phyloP scores from a whole-genome alignment of 2,888 invertebrate genomes.

The Macrophya annulata region DNA sequence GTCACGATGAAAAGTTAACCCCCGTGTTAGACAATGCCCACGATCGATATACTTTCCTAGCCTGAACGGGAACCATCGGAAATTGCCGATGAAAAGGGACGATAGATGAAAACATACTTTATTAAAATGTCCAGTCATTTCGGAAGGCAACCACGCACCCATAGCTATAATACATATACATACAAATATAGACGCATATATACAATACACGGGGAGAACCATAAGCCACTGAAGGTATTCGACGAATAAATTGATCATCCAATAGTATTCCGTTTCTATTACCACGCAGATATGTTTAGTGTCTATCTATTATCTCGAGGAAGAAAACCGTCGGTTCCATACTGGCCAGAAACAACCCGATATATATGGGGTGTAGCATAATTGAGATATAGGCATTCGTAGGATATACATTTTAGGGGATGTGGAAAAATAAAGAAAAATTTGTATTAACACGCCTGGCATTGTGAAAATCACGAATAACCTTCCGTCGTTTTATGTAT shows the following conservation, averaged over 20 bases:
- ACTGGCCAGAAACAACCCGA: background rate
- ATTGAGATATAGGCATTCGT: slow-evolving; percentile 35
- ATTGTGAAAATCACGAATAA: slow-evolving; percentile 28
- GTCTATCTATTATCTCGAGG: background rate
- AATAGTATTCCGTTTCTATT: slow-evolving; percentile 30
- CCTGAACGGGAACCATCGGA: slow-evolving; percentile 75
- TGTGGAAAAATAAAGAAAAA: too few relatives aligned
- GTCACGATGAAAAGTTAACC: slow-evolving; percentile 74
- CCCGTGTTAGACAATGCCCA: slow-evolving; percentile 68
- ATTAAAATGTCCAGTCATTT: slow-evolving; percentile 71
- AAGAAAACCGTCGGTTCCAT: background rate
- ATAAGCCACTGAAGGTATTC: background rate
- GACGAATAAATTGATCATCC: slow-evolving; percentile 19
- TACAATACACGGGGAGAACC: background rate
- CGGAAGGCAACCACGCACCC: slow-evolving; percentile 30
- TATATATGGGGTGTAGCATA: slow-evolving; percentile 9
- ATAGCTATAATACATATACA: background rate
- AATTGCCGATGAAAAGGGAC: slow-evolving; percentile 74
- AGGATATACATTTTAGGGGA: too few relatives aligned
- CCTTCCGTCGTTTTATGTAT: background rate
- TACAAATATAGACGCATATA: background rate
- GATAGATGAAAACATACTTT: slow-evolving; percentile 68
- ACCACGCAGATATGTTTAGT: background rate
- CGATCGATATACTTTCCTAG: slow-evolving; percentile 71
- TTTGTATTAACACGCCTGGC: background rate